Base-by-base conservation (phyloP, 2,113 vertebrate genomes). In the Carollia perspicillata region DNA sequence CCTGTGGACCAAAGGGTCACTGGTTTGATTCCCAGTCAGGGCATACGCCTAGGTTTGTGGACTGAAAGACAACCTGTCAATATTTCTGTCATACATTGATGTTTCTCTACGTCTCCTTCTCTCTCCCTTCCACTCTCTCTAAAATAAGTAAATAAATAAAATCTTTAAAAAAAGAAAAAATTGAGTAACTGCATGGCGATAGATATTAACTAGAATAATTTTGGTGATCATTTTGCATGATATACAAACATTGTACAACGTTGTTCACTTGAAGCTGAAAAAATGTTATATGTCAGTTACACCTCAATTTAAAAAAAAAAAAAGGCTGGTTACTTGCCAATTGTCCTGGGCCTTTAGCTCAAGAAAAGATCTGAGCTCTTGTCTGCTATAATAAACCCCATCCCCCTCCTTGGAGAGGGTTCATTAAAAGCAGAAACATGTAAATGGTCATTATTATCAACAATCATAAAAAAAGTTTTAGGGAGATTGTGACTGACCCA, bases 381-480 rank as follows among this genome's bases (percentile, higher is more conserved):
- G 53, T 89, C 88, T 96, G 51, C 78, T 78, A 14, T 60, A 95
- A 74, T 90, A 68, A 91, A 97, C 77, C n/a, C 84, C 42, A 42
- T 42, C 49, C 49, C 49, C 37, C 37, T 12, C 81, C 72, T 95
- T 72, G 35, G 53, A 94, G 77, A 94, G 49, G 3, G 23, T 79
- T 95, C 74, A 85, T 94, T 97, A 66, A 89, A 97, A 95, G 44
- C 40, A 95, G 71, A 92, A n/a, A 87, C 49, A 63, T 75, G 26
- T 85, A 95, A 94, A 78, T 93, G 86, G 49, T 93, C 93, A 83
- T 75, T 95, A 93, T 93, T 94, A 96, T 44, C 65, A 95, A 90
- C 20, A 93, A 69, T 85, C 95, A 91, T 66, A 49, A 90, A 94
- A 66, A 83, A 96, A 93, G 85, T 77, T 89, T 78, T 71, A 35